Evolutionary conservation across 2,888 invertebrate species (phyloP).

Genomic region (Eupeodes latifasciatus): DNA sequence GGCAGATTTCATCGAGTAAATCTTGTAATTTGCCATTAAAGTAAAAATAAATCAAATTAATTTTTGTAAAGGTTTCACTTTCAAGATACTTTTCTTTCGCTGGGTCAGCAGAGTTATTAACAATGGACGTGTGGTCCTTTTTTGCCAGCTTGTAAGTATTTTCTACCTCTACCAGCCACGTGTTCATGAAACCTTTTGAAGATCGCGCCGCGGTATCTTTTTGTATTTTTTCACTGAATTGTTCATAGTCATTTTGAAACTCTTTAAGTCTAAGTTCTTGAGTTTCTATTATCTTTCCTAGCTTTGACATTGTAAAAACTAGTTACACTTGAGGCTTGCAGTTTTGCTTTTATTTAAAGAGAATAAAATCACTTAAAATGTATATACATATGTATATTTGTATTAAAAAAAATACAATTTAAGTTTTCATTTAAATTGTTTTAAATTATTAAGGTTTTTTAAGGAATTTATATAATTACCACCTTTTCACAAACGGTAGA

Average conservation of each 20-base stretch:
- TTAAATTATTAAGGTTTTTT: too few species aligned
- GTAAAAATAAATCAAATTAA: conserved; percentile 23
- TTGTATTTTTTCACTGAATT: neutral
- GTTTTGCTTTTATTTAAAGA: too few species aligned
- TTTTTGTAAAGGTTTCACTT: conserved; percentile 39
- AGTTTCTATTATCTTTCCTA: conserved; percentile 7
- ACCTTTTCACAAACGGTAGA: too few species aligned
- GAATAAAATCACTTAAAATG: too few species aligned
- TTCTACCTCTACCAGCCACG: neutral
- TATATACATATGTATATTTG: too few species aligned
- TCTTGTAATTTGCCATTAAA: conserved; percentile 19
- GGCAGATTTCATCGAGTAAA: conserved; percentile 7
- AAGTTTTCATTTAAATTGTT: too few species aligned
- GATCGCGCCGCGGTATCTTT: conserved; percentile 12
- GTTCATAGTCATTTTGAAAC: conserved; percentile 10
- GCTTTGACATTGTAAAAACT: neutral
- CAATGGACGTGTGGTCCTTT: conserved; percentile 33
- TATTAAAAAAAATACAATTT: too few species aligned
- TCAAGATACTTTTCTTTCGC: too few species aligned
- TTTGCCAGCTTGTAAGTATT: conserved; percentile 29
- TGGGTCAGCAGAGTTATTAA: conserved; percentile 5
- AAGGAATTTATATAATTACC: too few species aligned
- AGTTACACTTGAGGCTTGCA: too few species aligned
- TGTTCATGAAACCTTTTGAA: conserved; percentile 21
- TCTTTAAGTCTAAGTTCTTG: conserved; percentile 13